Base-by-base conservation (phyloP, 2,888 invertebrate species). In the Eurois occulta region DNA sequence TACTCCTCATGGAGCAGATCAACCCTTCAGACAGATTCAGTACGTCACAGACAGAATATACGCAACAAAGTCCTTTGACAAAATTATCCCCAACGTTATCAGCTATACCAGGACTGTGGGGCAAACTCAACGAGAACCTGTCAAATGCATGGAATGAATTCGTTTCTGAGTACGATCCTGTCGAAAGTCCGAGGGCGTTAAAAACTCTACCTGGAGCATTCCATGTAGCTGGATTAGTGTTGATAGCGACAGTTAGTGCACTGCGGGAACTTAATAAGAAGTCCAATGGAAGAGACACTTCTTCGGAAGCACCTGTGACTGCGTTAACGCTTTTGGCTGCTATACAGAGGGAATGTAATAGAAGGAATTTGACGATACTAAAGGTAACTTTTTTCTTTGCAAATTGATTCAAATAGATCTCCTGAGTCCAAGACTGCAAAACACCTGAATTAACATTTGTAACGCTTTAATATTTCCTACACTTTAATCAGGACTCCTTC, bases 71-170 rank as follows among this genome's bases (percentile, higher is more conserved):
- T 91, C 97, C 95, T 80, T 93, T 96, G 86, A 93, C 95, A 2
- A 95, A 97, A 80, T 96, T 98, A 18, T 96, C 97, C 66, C 97
- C 97, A 21, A 95, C 96, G 35, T 97, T 97, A 0, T 96, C 97
- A 79, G 97, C 97, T 32, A 97, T 98, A 71, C 97, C 97, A 38
- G 97, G 97, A 76, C 94, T 98, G 18, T 97, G 97, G 92, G 97
- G 97, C 60, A 98, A 98, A 85, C 87, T 98, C 24, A 97, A 97
- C 62, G 98, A 98, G 87, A 97, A 97, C 79, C 93, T 98, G 52
- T 97, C 98, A 32, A 98, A 98, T 87, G 96, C 97, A 35, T 98
- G 98, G 98, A 98, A 98, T 90, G 98, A 98, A 89, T 98, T 98
- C 86, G 97, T 98, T 11, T 98, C 97, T 41, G 97, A 98, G 89